Conservation (phyloP, 30 jellyfish, hydroid and myxozoan species). For the Hydractinia echinata region DNA sequence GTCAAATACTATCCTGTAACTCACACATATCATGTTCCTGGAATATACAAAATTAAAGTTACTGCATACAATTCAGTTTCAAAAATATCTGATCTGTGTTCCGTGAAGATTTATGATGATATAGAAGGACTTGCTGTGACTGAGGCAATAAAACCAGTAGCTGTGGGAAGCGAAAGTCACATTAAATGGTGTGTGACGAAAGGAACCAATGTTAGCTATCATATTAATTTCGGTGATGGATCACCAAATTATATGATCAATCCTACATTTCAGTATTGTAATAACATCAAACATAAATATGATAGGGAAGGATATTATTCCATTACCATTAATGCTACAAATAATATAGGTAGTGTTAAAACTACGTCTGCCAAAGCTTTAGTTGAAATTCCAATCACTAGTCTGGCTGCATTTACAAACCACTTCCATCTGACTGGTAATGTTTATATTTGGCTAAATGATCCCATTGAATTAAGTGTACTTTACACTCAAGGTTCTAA, state of each 20-base stretch:
- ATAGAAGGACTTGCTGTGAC: slow-evolving; percentile 47
- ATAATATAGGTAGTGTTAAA: slow-evolving; percentile 31
- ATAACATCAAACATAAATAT: slow-evolving; percentile 26
- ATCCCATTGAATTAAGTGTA: slow-evolving; percentile 35
- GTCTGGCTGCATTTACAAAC: slow-evolving; percentile 19
- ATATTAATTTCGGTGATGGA: slow-evolving; percentile 74
- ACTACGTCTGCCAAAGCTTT: slow-evolving; percentile 25
- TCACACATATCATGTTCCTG: slow-evolving; percentile 50
- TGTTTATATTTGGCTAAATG: slow-evolving; percentile 47
- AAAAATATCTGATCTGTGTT: slow-evolving; percentile 24
- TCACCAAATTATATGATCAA: slow-evolving; percentile 14
- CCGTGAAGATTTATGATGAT: slow-evolving; percentile 43
- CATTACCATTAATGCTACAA: slow-evolving; percentile 54
- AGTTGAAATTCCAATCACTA: slow-evolving; percentile 60
- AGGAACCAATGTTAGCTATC: slow-evolving; percentile 80
- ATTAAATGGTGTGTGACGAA: slow-evolving; percentile 56
- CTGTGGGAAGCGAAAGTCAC: slow-evolving; percentile 45
- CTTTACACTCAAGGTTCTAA: slow-evolving; percentile 49
- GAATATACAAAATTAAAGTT: slow-evolving; percentile 47
- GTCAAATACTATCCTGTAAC: background rate
- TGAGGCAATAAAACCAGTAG: slow-evolving; percentile 41
- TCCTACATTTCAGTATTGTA: background rate
- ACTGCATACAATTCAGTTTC: slow-evolving; percentile 67
- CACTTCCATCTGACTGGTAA: slow-evolving; percentile 45
- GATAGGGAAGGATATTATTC: slow-evolving; percentile 39